phyloP scores from a whole-genome alignment of 2,113 vertebrate genomes.

The Merops nubicus region DNA sequence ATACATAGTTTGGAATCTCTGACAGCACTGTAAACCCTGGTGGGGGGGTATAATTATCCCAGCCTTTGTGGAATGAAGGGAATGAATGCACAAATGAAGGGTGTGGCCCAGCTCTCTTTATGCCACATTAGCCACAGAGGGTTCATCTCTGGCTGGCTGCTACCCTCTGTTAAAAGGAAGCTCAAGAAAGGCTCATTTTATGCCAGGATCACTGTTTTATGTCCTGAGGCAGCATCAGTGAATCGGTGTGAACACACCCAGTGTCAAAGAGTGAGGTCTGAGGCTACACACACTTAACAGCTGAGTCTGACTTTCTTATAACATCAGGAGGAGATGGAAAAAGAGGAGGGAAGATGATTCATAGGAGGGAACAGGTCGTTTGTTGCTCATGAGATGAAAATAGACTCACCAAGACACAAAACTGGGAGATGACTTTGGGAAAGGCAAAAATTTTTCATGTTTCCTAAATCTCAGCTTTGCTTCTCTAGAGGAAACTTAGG shows the following conservation, averaged over 20 bases:
- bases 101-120: not conserved
- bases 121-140: not conserved
- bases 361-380: not conserved
- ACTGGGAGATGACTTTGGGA: not conserved
- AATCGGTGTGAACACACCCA: not conserved
- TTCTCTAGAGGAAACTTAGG: not conserved
- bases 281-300: not conserved
- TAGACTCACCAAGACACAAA: not conserved
- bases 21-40: not conserved
- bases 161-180: not conserved
- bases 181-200: not conserved
- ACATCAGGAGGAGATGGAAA: not conserved
- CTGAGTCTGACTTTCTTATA: not conserved
- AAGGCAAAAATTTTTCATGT: not conserved
- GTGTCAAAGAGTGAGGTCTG: not conserved
- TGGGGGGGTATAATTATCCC: slow-evolving; percentile 17
- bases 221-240: not conserved
- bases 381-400: not conserved
- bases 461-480: not conserved
- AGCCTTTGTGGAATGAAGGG: not conserved
- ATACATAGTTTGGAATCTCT: not conserved
- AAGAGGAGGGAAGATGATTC: not conserved
- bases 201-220: not conserved
- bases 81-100: not conserved
- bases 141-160: not conserved